These are phyloP conservation scores for Brachypalpus laphriformis DNA, from an alignment of 2,888 invertebrate species.

Conservation along the genomic window DNA sequence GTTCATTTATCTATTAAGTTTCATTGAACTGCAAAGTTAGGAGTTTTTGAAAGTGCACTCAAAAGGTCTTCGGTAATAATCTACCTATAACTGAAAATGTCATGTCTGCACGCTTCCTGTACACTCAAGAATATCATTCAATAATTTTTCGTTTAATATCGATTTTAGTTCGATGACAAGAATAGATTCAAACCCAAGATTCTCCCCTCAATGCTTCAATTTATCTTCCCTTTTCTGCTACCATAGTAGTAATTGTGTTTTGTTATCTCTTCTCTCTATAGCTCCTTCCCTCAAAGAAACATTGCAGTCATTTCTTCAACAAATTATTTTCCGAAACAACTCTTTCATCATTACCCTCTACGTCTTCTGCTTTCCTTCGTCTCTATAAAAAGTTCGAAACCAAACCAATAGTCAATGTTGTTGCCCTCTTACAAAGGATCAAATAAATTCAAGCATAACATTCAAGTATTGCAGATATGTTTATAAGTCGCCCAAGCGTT, in stretches of 20 bases:
- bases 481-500: conserved; percentile 47
- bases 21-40: too few species aligned
- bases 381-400: background rate
- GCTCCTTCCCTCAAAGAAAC: too few species aligned
- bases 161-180: too few species aligned
- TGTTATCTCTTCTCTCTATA: too few species aligned
- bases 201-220: background rate
- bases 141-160: too few species aligned
- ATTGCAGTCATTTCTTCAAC: conserved; percentile 3
- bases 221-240: background rate
- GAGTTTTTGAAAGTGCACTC: too few species aligned
- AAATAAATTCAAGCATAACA: conserved; percentile 42
- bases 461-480: conserved; percentile 38
- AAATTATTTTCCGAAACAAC: conserved; percentile 45
- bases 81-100: too few species aligned
- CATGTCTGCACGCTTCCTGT: too few species aligned
- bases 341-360: conserved; percentile 11
- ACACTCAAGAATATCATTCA: too few species aligned
- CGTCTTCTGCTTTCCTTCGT: background rate
- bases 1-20: too few species aligned
- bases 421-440: conserved; percentile 1
- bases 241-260: background rate
- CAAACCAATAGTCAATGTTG: conserved; percentile 7
- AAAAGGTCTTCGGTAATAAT: too few species aligned
- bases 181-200: background rate